These are phyloP conservation scores for Nyctibius grandis DNA, from an alignment of 2,797 vertebrate species.

Conservation along the genomic window DNA sequence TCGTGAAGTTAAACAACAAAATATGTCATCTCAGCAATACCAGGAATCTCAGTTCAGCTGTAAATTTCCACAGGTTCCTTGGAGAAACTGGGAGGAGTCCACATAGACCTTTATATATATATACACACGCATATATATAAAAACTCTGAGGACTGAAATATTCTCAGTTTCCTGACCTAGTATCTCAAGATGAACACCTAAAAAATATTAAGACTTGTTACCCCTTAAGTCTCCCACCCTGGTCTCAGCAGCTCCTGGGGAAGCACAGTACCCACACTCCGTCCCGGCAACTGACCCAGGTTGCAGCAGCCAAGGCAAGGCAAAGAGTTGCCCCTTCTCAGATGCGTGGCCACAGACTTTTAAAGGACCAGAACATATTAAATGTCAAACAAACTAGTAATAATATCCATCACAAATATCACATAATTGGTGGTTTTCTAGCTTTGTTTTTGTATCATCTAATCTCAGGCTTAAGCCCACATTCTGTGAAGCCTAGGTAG, in stretches of 20 bases:
- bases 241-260: not conserved
- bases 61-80: not conserved
- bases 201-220: not conserved
- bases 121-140: not conserved
- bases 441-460: not conserved
- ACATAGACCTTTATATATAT: not conserved
- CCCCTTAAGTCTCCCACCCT: not conserved
- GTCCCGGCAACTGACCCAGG: no score
- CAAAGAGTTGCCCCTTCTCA: not conserved
- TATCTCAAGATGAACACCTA: not conserved
- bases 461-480: not conserved
- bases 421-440: not conserved
- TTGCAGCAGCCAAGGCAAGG: not conserved
- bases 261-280: not conserved
- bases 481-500: not conserved
- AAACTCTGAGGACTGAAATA: not conserved
- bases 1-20: not conserved
- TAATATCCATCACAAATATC: not conserved
- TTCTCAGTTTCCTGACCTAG: not conserved
- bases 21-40: not conserved
- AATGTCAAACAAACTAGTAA: not conserved
- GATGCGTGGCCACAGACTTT: not conserved
- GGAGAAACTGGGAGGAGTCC: not conserved
- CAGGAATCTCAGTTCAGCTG: not conserved
- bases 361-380: not conserved